Base-by-base conservation (phyloP, 2,888 invertebrate genomes). In the Mongoloraphidia duomilia region DNA sequence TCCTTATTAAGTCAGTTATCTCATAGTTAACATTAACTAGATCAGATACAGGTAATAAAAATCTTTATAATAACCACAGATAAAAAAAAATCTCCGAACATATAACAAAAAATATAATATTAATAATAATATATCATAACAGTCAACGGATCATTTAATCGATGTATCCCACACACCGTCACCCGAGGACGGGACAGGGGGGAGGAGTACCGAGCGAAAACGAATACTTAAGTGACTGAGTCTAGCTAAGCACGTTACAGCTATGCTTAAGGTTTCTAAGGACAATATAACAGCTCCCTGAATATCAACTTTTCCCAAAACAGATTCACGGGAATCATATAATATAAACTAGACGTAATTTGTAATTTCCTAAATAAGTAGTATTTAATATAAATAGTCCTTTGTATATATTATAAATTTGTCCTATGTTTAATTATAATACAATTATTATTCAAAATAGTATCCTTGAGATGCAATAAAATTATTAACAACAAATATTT, bases 361-460 rank as follows among this genome's bases (percentile, higher is more conserved):
- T 42, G 47, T 47, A 46, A 47, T 42, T 47, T 42, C 47, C 47
- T 47, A 47, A 47, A 47, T 47, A 41, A 47, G 44, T 34, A n/a
- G 41, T 41, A 26, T 10, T 12, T 41, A 17, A 10, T 41, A n/a
- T 46, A 34, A 34, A 46, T 46, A 46, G 46, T 46, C 46, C 46
- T 46, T 46, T 46, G 12, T 44, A 12, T 14, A 14, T 14, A 44
- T 34, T 26, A 44, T 44, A 44, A 44, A 44, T 36, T 36, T 44
- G 44, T 44, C 14, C 44, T 44, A 44, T n/a, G 36, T 44, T 37
- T 46, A 46, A 46, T 39, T 46, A 46, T 39, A 46, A 46, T 42
- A 33, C 26, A 26, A 42, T 33, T 42, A 42, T 42, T 42, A 42
- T 46, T 38, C 36, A 44, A 44, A 46, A 38, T 26, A 38, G 33